Evolutionary conservation across 2,888 invertebrate species (phyloP), one percentile per base, ranked within the genome.

Genomic region (Mamestra brassicae): DNA sequence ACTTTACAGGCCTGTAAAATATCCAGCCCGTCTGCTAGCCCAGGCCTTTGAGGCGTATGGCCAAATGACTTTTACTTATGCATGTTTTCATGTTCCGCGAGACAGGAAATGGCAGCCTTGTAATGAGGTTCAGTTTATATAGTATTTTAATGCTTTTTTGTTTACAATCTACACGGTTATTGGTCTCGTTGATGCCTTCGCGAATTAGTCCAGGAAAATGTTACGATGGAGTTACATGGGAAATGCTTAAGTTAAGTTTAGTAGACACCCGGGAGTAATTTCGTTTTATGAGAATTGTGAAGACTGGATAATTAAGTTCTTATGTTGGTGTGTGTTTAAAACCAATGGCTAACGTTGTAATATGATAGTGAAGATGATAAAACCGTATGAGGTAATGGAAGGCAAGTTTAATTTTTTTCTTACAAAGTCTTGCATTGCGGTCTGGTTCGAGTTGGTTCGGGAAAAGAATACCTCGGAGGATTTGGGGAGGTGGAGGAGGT

Each of bases 1-100:
- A 69, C 62, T 86, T 86, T 86, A 86, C 86, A 71, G 77, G 84
- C 86, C 71, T 80, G 82, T 86, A 87, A 86, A 86, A 78, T 78
- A 86, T 81, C 74, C 68, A 69, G 84, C 74, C 36, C 55, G 75
- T 80, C 76, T 58, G 64, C 71, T 68, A 76, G 64, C 57, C 45
- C 17, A n/a, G 42, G 70, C 68, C 73, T 74, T 82, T 75, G 75
- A 71, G 62, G 80, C 64, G 78, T 74, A 78, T 65, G 60, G 62
- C 72, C 52, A 36, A 42, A 36, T 7, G 11, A 52, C 78, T 63
- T 76, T 76, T 85, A 84, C 73, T 85, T 75, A 87, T 74, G n/a
- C 75, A 76, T 65, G 65, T 81, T 76, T 86, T 87, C 85, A 82
- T 83, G 78, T 74, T 45, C 60, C 52, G 54, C 36, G 57, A 69